phyloP scores from a whole-genome alignment of 1,140 invertebrate genomes.

The Hyles vespertilio region DNA sequence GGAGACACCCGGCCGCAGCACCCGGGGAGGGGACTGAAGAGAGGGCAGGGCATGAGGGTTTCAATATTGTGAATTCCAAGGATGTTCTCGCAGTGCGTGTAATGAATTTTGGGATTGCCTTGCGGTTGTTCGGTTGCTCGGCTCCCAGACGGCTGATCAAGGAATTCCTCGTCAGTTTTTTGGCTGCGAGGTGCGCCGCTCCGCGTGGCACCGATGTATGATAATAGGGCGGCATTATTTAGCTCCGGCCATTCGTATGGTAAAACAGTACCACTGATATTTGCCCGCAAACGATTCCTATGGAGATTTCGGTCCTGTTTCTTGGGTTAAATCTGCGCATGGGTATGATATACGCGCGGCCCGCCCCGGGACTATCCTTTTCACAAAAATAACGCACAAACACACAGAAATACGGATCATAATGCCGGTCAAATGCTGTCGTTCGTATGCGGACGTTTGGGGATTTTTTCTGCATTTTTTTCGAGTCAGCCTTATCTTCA shows the following conservation, averaged over 20 bases:
- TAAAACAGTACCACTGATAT: constrained; percentile 67
- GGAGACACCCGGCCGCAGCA: too few relatives aligned
- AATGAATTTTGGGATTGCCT: constrained; percentile 73
- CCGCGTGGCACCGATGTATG: constrained; percentile 63
- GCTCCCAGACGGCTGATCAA: constrained; percentile 29
- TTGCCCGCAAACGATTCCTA: constrained; percentile 66
- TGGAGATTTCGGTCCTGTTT: constrained; percentile 71
- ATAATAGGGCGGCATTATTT: constrained; percentile 65
- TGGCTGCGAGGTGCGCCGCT: constrained; percentile 37
- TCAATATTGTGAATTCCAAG: constrained; percentile 74
- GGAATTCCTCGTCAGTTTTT: constrained; percentile 32
- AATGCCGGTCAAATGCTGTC: constrained; percentile 22
- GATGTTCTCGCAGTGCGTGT: constrained; percentile 59
- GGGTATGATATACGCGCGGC: constrained; percentile 58
- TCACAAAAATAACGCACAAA: constrained; percentile 43
- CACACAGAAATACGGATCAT: constrained; percentile 34
- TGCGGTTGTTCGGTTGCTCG: constrained; percentile 47
- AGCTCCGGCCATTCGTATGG: constrained; percentile 69
- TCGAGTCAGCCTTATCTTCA: constrained; percentile 12
- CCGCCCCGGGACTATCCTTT: constrained; percentile 35
- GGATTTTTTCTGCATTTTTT: constrained; percentile 11
- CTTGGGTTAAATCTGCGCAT: constrained; percentile 61
- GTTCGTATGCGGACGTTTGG: constrained; percentile 17
- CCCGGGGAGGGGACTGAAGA: constrained; percentile 13
- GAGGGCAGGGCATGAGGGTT: constrained; percentile 39